Conservation (phyloP, 2,888 invertebrate genomes). For the Drosophila incognita region DNA sequence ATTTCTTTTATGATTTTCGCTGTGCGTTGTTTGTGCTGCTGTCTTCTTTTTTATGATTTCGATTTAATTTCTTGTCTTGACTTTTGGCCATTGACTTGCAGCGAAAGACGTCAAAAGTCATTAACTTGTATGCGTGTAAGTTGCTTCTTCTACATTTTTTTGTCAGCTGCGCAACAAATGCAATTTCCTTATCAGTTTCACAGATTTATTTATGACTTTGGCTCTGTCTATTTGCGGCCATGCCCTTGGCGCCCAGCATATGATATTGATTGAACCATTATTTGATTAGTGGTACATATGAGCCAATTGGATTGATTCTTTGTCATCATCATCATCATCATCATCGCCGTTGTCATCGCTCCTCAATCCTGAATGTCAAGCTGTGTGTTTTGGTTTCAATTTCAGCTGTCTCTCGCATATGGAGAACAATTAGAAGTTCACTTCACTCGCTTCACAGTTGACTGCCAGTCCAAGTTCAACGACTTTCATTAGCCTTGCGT, state of each 20-base stretch:
- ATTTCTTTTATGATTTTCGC: constrained; percentile 62
- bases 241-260: neutral
- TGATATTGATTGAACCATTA: constrained; percentile 43
- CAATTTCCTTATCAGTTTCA: constrained; percentile 70
- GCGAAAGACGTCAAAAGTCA: constrained; percentile 65
- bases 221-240: constrained; percentile 19
- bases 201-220: constrained; percentile 22
- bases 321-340: constrained; percentile 16
- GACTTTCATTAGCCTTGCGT: constrained; percentile 40
- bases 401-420: constrained; percentile 19
- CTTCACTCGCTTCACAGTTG: constrained; percentile 24
- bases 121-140: constrained; percentile 60
- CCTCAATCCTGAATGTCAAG: neutral
- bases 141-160: neutral
- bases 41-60: constrained; percentile 46
- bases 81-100: constrained; percentile 67
- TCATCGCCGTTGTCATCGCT: neutral
- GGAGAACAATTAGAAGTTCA: constrained; percentile 59
- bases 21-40: constrained; percentile 4
- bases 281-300: constrained; percentile 50
- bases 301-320: constrained; percentile 54
- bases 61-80: constrained; percentile 58
- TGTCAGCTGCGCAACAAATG: constrained; percentile 45
- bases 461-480: constrained; percentile 43
- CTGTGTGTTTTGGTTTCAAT: constrained; percentile 18